Evolutionary conservation across 2,113 vertebrate genomes (phyloP), one percentile per base, ranked within the genome.

Genomic region (Stigmatopora nigra): DNA sequence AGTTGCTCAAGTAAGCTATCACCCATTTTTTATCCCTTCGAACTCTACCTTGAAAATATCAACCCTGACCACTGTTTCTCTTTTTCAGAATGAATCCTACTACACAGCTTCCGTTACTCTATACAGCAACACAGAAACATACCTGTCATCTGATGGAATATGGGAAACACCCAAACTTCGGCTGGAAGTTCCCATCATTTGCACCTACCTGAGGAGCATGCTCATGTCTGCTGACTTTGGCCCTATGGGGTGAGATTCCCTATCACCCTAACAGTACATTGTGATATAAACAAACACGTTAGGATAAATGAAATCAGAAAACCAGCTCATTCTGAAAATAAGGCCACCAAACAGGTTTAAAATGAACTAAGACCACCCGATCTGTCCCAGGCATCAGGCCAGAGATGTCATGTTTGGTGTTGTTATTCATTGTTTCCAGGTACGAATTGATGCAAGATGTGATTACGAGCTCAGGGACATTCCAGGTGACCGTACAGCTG

Each of bases 401-500:
- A 53, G 31, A 10, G 58, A 22, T 19, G 11, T 64, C 16, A n/a
- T 31, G 25, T 31, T 31, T 31, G 25, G 25, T 44, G 5, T 41
- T 60, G 9, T 48, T 46, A 35, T 5, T n/a, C 22, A 15, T 65
- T 65, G 20, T 76, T 66, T 47, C 19, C 81, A 98, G 94, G 60
- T 79, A 91, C 51, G 85, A 91, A 19, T 77, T 84, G n/a, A 73
- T 93, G 65, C 83, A 90, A 1, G 87, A 93, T 7, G 73, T 91
- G 68, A 84, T 96, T 61, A 70, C 84, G 0, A 92, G 91, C 11
- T 82, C 77, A 0, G 93, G 94, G 3, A 85, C 58, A 0, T 95
- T 95, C 70, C 81, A 88, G 47, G 90, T 93, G 14, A 90, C 82
- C 1, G 85, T 97, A 84, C 92, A 91, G 70, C 15, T 96, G 49